A percentile compares a stretch with the other conserved stretches of the same genome.
phyloP scores from a whole-genome alignment of 2,797 vertebrate species.

The Pterois miles region DNA sequence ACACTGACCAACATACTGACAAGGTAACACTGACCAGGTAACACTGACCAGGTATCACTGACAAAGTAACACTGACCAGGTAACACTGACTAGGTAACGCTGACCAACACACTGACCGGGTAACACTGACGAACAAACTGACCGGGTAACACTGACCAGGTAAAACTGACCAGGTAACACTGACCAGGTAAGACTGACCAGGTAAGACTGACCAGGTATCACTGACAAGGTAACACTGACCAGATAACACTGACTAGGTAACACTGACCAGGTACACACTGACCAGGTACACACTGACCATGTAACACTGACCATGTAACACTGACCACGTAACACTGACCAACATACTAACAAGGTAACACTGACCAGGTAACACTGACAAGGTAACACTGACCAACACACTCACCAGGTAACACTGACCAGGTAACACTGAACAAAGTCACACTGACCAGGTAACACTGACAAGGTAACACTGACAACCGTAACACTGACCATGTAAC shows the following conservation, averaged over 20 bases:
- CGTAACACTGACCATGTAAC: background rate
- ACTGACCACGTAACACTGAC: too few relatives aligned
- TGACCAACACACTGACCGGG: background rate
- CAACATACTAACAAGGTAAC: too few relatives aligned
- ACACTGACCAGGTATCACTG: background rate
- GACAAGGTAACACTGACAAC: background rate
- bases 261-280: too few relatives aligned
- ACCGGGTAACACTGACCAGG: background rate
- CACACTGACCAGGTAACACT: background rate
- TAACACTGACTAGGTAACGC: background rate
- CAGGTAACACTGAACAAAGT: conserved; percentile 23
- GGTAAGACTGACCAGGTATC: background rate
- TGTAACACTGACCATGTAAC: background rate
- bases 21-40: background rate
- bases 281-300: too few relatives aligned
- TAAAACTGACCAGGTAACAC: background rate
- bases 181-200: background rate
- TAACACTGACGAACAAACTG: background rate
- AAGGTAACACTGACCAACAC: conserved; percentile 17
- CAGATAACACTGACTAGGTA: too few relatives aligned
- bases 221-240: background rate
- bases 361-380: conserved; percentile 1
- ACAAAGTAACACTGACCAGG: background rate
- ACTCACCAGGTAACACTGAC: conserved; percentile 47
- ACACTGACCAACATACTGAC: background rate